Evolutionary conservation across 2,113 vertebrate genomes (phyloP).

Genomic region (Leptobrachium ailaonicum): DNA sequence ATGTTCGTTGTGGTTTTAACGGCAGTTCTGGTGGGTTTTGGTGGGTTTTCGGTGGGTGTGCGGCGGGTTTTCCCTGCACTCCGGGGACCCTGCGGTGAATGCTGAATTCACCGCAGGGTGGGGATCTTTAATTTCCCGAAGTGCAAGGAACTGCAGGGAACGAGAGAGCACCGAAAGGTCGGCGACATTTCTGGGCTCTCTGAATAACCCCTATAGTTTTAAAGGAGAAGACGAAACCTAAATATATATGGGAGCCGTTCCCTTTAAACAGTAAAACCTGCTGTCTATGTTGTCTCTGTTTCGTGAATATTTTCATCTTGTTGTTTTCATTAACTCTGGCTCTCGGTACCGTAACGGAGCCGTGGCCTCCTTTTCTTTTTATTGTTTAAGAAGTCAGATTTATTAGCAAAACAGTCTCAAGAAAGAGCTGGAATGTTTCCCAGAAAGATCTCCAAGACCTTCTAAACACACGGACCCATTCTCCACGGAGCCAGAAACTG

Average conservation of each 20-base stretch:
- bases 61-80: too few relatives aligned
- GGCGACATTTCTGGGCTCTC: too few relatives aligned
- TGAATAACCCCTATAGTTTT: too few relatives aligned
- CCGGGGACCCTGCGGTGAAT: too few relatives aligned
- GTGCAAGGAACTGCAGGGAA: too few relatives aligned
- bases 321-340: conserved; percentile 8
- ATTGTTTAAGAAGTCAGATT: conserved; percentile 42
- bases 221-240: too few relatives aligned
- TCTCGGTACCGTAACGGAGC: not conserved
- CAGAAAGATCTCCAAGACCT: conserved; percentile 13
- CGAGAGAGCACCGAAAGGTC: too few relatives aligned
- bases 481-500: not conserved
- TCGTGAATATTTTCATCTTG: not conserved
- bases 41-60: too few relatives aligned
- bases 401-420: conserved; percentile 28
- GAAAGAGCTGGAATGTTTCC: conserved; percentile 32
- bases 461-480: conserved; percentile 30
- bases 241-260: not conserved
- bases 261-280: not conserved
- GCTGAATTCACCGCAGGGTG: too few relatives aligned
- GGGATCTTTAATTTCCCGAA: too few relatives aligned
- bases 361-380: conserved; percentile 5
- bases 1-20: too few relatives aligned
- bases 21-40: too few relatives aligned
- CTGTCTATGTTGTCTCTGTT: not conserved